Percentiles rank a stretch among this genome's conserved stretches.
phyloP scores from a whole-genome alignment of 2,113 vertebrate species.

The Passer montanus region DNA sequence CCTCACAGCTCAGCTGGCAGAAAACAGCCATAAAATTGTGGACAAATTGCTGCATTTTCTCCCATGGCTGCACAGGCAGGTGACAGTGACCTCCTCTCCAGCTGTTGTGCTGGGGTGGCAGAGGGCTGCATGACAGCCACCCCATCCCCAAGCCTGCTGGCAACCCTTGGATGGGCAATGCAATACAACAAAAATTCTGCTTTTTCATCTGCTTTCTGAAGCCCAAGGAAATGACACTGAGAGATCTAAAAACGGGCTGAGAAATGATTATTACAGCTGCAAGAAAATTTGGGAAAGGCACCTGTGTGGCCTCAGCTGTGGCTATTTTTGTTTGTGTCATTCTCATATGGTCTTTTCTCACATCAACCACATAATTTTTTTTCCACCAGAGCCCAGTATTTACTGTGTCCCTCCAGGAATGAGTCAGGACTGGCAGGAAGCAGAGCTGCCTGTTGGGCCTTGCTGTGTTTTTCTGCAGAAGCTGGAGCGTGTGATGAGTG shows the following conservation, averaged over 20 bases:
- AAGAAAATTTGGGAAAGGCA: conserved; percentile 15
- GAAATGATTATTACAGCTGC: neutral
- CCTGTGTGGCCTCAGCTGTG: neutral
- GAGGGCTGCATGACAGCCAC: neutral
- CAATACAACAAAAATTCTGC: neutral
- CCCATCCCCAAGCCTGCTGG: neutral
- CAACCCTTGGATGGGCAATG: neutral
- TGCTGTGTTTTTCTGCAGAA: conserved; percentile 48
- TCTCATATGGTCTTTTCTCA: conserved; percentile 23
- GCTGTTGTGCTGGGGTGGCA: neutral
- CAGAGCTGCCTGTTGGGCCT: conserved; percentile 25
- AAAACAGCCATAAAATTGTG: neutral
- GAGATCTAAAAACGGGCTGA: neutral
- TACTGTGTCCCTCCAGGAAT: conserved; percentile 45
- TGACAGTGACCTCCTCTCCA: neutral
- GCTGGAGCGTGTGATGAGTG: conserved; percentile 28
- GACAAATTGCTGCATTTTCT: neutral
- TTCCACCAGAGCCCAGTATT: conserved; percentile 40
- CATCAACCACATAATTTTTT: neutral
- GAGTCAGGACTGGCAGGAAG: conserved; percentile 66
- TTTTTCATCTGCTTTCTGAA: neutral
- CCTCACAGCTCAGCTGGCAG: neutral
- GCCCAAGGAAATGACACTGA: neutral
- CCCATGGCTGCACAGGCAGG: neutral
- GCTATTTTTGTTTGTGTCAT: conserved; percentile 5